Evolutionary conservation across 2,113 vertebrate species (phyloP).

Genomic region (Thunnus thynnus): DNA sequence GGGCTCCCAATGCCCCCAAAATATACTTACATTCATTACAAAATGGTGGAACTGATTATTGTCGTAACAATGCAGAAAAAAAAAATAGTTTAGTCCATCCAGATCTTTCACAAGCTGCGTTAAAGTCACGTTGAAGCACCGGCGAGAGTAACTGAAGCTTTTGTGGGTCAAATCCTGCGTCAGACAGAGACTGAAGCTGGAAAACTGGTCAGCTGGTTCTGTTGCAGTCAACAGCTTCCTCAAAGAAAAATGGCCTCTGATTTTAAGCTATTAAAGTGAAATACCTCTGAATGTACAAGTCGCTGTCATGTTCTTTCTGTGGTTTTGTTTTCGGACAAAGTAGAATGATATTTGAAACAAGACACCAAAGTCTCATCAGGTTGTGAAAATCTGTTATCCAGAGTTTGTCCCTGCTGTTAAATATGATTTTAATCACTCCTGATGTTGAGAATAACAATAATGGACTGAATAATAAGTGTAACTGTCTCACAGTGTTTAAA

Average conservation of each 20-base stretch:
- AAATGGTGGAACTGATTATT: too few relatives aligned
- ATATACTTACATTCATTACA: too few relatives aligned
- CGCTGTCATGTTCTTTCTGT: constrained; percentile 37
- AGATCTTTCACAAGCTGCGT: not conserved
- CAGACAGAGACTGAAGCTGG: constrained; percentile 15
- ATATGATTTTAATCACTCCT: not conserved
- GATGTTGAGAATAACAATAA: not conserved
- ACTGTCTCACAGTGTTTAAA: not conserved
- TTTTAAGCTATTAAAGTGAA: constrained; percentile 63
- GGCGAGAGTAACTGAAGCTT: constrained; percentile 37
- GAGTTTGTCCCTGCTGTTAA: not conserved
- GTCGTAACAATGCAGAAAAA: too few relatives aligned
- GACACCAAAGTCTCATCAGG: not conserved
- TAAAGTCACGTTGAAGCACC: not conserved
- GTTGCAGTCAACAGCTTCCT: constrained; percentile 21
- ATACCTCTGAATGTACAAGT: constrained; percentile 65
- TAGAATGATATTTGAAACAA: not conserved
- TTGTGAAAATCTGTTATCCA: not conserved
- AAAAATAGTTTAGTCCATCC: too few relatives aligned
- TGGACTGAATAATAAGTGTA: not conserved
- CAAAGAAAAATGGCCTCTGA: constrained; percentile 19
- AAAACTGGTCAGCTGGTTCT: constrained; percentile 26
- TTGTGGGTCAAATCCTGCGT: not conserved
- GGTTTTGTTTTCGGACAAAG: not conserved
- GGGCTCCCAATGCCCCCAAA: too few relatives aligned